phyloP scores from a whole-genome alignment of 2,113 vertebrate genomes.

The Festucalex cinctus region DNA sequence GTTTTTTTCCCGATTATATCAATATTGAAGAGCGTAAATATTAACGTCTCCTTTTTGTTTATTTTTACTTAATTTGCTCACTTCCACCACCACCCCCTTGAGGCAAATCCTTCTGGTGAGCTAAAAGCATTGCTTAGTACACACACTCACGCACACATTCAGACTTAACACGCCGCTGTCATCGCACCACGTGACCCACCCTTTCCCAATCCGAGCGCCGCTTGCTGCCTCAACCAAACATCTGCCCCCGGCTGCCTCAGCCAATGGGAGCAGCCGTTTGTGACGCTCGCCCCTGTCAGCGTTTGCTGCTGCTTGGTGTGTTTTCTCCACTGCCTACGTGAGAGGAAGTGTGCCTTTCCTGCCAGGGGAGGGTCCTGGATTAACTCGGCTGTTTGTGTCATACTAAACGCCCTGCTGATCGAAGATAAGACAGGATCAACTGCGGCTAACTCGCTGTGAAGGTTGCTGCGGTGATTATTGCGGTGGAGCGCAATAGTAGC shows the following conservation, averaged over 20 bases:
- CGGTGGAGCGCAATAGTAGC: constrained; percentile 11
- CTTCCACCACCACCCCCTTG: constrained; percentile 15
- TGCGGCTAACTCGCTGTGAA: constrained; percentile 10
- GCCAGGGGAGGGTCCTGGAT: constrained; percentile 68
- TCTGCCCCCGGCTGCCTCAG: constrained; percentile 44
- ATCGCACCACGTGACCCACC: constrained; percentile 57
- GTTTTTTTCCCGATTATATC: background rate
- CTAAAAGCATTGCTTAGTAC: constrained; percentile 38
- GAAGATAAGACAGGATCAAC: constrained; percentile 36
- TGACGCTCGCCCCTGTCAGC: constrained; percentile 26
- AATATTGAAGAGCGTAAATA: background rate
- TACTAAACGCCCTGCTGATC: constrained; percentile 49
- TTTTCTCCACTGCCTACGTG: constrained; percentile 52
- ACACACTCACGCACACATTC: constrained; percentile 17
- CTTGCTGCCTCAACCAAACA: constrained; percentile 55
- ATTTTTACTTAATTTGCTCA: constrained; percentile 23
- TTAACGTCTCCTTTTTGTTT: constrained; percentile 9
- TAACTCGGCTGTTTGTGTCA: constrained; percentile 50
- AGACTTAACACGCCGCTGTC: constrained; percentile 30
- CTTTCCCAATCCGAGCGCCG: constrained; percentile 52
- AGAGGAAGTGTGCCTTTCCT: constrained; percentile 75
- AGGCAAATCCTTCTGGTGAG: constrained; percentile 50
- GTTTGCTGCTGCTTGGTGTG: constrained; percentile 45
- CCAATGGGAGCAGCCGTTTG: constrained; percentile 60
- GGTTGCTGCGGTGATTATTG: constrained; percentile 30